Evolutionary conservation across 2,888 invertebrate genomes (phyloP), one percentile per base, ranked within the genome.

Genomic region (Xylota sylvarum): DNA sequence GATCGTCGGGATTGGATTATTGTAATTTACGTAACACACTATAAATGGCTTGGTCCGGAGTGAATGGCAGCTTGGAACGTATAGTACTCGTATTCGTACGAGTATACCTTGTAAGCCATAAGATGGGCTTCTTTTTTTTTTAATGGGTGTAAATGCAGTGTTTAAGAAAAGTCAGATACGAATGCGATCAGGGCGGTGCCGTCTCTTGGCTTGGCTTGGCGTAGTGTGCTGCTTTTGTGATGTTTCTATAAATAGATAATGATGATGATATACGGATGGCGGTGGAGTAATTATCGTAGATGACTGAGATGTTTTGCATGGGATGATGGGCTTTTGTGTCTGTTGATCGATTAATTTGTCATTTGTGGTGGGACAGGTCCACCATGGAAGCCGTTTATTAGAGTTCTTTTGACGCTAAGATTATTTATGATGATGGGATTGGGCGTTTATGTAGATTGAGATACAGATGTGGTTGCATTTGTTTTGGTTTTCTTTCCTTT

Each of bases 21-120:
- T 85, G 80, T 80, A 85, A 85, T 85, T 80, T 80, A 85, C 84
- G 80, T 80, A 85, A 85, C 84, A 80, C 80, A 65, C 84, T 46
- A 32, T 76, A 85, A 85, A 85, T 85, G 84, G 84, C 74, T 70
- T 32, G 43, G 27, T 77, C 23, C 17, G 56, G 27, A 27, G 40
- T 78, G 78, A 74, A 27, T 79, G 67, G 84, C 74, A 65, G 60
- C 32, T 67, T 60, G n/a, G 32, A 27, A n/a, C 35, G 5, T n/a
- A n/a, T 35, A 9, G 35, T 35, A 35, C 5, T 35, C 27, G n/a
- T n/a, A n/a, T n/a, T n/a, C n/a, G n/a, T n/a, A n/a, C n/a, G n/a
- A n/a, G n/a, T n/a, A n/a, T 23, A 23, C 17, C n/a, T 55, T 40
- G n/a, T 55, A 55, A 48, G 46, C 46, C n/a, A 14, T 30, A n/a